phyloP scores from a whole-genome alignment of 2,113 vertebrate genomes.

The Panthera uncia region DNA sequence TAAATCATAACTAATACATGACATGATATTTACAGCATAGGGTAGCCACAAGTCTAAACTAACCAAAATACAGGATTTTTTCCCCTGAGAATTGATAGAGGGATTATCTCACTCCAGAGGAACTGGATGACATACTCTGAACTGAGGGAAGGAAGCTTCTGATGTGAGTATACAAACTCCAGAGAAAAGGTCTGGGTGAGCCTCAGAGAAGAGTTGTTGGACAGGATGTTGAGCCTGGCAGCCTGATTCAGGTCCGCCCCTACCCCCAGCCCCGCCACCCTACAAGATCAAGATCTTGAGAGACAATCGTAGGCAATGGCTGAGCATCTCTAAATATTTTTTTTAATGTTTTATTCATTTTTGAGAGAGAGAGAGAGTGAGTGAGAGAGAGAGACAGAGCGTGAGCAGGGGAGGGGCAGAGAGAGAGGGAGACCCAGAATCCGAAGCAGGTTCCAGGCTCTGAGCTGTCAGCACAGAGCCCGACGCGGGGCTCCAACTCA shows the following conservation, averaged over 20 bases:
- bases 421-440: too few species aligned
- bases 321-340: not conserved
- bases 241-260: not conserved
- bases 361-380: too few species aligned
- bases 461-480: too few species aligned
- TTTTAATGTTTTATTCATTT: too few species aligned
- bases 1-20: not conserved
- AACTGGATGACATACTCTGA: not conserved
- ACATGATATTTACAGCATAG: not conserved
- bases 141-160: not conserved
- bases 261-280: not conserved
- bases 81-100: not conserved
- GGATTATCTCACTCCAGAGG: not conserved
- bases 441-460: too few species aligned
- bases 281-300: not conserved
- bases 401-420: too few species aligned
- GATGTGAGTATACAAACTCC: not conserved
- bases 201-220: not conserved
- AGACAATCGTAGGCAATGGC: not conserved
- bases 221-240: not conserved
- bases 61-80: not conserved
- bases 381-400: too few species aligned
- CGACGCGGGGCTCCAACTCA: too few species aligned
- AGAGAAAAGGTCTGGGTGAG: not conserved
- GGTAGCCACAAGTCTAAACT: not conserved